phyloP scores from a whole-genome alignment of 2,888 invertebrate species.

The Thyatira batis region DNA sequence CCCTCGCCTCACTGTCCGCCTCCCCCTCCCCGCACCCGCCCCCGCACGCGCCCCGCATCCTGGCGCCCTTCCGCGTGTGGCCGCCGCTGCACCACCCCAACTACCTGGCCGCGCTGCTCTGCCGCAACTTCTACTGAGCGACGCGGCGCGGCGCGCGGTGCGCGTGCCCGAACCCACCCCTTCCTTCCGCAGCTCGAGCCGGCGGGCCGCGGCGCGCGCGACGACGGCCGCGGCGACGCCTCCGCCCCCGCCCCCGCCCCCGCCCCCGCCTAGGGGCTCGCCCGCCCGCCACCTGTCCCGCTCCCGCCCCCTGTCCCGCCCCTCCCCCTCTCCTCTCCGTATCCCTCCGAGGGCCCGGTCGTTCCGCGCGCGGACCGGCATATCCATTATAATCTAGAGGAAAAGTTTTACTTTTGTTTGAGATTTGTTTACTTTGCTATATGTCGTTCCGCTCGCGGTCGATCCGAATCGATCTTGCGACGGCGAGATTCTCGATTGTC shows the following conservation, averaged over 20 bases:
- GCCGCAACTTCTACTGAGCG: conserved; percentile 73
- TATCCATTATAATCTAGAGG: conserved; percentile 14
- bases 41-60: conserved; percentile 40
- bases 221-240: not conserved
- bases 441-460: conserved; percentile 12
- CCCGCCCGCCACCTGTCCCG: conserved; percentile 1
- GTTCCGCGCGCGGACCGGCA: conserved; percentile 13
- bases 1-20: conserved; percentile 26
- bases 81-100: conserved; percentile 67
- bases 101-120: conserved; percentile 74
- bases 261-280: not conserved
- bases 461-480: not conserved
- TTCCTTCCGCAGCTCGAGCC: too few relatives aligned
- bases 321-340: conserved; percentile 23
- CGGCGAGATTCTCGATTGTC: conserved; percentile 9
- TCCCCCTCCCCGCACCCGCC: conserved; percentile 24
- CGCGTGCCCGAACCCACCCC: conserved; percentile 27
- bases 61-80: conserved; percentile 45
- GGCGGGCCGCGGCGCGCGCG: not conserved
- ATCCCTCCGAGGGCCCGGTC: conserved; percentile 12
- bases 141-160: conserved; percentile 17
- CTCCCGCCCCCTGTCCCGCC: conserved; percentile 24
- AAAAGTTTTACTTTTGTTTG: conserved; percentile 43
- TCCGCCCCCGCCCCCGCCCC: conserved; percentile 14
- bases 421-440: conserved; percentile 16